phyloP scores from a whole-genome alignment of 2,113 vertebrate species.

The Kryptolebias marmoratus region DNA sequence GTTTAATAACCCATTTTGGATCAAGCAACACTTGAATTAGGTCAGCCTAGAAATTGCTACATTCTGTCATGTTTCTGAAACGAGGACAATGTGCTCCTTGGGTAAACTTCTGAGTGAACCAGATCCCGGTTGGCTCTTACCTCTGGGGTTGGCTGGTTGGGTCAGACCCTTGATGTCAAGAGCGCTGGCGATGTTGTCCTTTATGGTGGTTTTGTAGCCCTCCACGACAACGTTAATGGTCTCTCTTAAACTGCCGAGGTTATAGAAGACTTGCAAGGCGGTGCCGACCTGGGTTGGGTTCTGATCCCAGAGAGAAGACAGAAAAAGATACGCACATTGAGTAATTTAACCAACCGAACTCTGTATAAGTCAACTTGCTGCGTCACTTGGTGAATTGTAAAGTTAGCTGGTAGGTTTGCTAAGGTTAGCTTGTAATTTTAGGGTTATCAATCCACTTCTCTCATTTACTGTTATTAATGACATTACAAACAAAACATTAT shows the following conservation, averaged over 20 bases:
- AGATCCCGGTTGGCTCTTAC: slow-evolving; percentile 66
- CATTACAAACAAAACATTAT: no score
- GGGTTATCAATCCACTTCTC: no score
- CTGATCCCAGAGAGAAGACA: slow-evolving; percentile 67
- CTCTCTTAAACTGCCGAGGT: slow-evolving; percentile 90
- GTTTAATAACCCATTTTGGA: slow-evolving; percentile 38
- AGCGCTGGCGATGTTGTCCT: slow-evolving; percentile 88
- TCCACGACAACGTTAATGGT: slow-evolving; percentile 88
- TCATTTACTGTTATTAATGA: no score
- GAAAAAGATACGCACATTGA: not conserved
- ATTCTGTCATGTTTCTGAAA: slow-evolving; percentile 22
- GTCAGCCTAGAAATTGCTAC: slow-evolving; percentile 9
- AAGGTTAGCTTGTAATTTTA: no score
- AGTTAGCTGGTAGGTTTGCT: no score
- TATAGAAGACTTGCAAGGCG: slow-evolving; percentile 96
- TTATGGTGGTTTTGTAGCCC: slow-evolving; percentile 85
- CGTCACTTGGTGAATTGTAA: no score
- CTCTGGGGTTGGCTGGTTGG: slow-evolving; percentile 86
- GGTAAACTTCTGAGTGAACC: not conserved
- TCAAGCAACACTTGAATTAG: slow-evolving; percentile 34
- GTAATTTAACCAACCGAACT: no score
- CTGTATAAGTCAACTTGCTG: no score
- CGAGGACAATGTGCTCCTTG: not conserved
- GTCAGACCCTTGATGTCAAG: slow-evolving; percentile 94
- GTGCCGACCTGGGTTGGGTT: slow-evolving; percentile 97